Evolutionary conservation across 1,140 invertebrate species (phyloP).

Genomic region (Psix sp.): DNA sequence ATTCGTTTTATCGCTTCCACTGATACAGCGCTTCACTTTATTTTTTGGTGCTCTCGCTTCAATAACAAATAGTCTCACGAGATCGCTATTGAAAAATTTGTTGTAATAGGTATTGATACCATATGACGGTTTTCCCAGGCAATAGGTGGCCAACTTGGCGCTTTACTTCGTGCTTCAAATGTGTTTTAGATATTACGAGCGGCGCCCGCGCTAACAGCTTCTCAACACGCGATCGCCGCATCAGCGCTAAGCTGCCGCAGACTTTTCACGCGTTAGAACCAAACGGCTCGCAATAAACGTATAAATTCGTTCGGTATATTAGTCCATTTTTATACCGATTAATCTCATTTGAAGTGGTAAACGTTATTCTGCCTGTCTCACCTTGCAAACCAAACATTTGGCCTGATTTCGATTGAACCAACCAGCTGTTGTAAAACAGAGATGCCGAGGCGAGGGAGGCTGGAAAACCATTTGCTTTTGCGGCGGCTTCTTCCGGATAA

Average conservation of each 20-base stretch:
- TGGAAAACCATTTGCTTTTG: conserved; percentile 62
- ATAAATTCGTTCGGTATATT: conserved; percentile 15
- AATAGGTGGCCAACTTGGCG: conserved; percentile 30
- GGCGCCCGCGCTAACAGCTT: conserved; percentile 32
- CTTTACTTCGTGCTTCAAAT: conserved; percentile 42
- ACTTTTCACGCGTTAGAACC: conserved; percentile 19
- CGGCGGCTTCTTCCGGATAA: conserved; percentile 30
- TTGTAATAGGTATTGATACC: conserved; percentile 38
- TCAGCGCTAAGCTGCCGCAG: conserved; percentile 22
- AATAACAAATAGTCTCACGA: too few relatives aligned
- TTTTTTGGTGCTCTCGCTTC: too few relatives aligned
- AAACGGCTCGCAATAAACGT: conserved; percentile 38
- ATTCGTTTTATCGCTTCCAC: too few relatives aligned
- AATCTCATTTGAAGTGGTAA: conserved; percentile 1
- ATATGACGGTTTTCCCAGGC: conserved; percentile 50
- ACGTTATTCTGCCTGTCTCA: conserved; percentile 42
- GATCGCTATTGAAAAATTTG: conserved; percentile 44
- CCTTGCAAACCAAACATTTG: conserved; percentile 77
- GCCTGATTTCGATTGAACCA: conserved; percentile 72
- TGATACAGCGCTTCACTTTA: too few relatives aligned
- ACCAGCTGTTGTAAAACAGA: conserved; percentile 75
- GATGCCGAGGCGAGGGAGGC: conserved; percentile 73
- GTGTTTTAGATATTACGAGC: conserved; percentile 48
- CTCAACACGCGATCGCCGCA: conserved; percentile 39
- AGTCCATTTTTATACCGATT: background rate